phyloP scores from a whole-genome alignment of 2,113 vertebrate genomes.

The Strix aluco region DNA sequence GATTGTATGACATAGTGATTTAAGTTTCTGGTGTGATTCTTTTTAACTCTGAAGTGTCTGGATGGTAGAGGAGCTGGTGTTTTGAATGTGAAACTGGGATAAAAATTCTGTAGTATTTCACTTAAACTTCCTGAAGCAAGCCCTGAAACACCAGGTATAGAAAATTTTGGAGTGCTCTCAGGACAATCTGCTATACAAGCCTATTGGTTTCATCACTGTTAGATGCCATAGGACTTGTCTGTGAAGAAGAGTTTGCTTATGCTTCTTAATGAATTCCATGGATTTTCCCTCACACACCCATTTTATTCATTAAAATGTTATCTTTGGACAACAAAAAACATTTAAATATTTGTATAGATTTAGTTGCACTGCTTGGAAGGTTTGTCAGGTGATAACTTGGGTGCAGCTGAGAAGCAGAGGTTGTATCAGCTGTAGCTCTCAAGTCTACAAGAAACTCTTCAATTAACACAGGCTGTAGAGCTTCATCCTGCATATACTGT shows the following conservation, averaged over 20 bases:
- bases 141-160: not conserved
- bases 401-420: not conserved
- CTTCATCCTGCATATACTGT: not conserved
- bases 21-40: not conserved
- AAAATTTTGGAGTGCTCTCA: not conserved
- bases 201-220: not conserved
- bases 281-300: not conserved
- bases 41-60: not conserved
- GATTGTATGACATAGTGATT: not conserved
- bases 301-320: not conserved
- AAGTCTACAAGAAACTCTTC: not conserved
- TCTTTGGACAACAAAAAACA: not conserved
- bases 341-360: not conserved
- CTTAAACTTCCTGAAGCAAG: not conserved
- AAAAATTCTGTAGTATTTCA: not conserved
- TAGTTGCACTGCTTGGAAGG: not conserved
- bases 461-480: not conserved
- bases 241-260: not conserved
- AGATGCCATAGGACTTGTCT: not conserved
- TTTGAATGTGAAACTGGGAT: not conserved
- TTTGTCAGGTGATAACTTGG: not conserved
- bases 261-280: not conserved
- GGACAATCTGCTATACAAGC: not conserved
- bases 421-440: not conserved
- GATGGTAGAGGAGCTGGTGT: not conserved